Base-by-base conservation (phyloP, 1,140 invertebrate genomes). In the Maniola jurtina region DNA sequence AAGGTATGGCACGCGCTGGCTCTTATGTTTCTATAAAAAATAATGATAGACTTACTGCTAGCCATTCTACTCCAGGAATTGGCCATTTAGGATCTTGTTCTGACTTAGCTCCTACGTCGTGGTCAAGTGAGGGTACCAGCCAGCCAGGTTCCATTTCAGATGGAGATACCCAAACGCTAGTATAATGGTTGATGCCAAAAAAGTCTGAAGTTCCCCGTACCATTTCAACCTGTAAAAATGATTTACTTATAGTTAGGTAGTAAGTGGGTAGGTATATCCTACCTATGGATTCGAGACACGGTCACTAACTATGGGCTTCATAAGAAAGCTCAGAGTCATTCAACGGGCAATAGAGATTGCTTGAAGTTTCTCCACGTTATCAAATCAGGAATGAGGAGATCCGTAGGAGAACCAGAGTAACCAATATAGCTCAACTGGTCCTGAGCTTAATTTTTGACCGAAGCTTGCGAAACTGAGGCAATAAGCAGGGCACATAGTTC, bases 161-260 rank as follows among this genome's bases (percentile, higher is more conserved):
- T 2, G 76, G 62, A n/a, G 81, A 77, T 75, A 86, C 82, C 6
- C 91, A 64, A 52, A 79, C 90, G 2, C 91, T 90, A 2, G 93
- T 92, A 67, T 94, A 94, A 33, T 92, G 90, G 66, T 94, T 94
- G 3, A 95, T 74, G 8, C 93, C 93, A 64, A 94, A 93, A 84
- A 94, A 94, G 73, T 94, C 94, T 0, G 91, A 89, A 34, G 92
- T 92, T 16, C 94, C 94, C 66, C 91, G 91, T 35, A 81, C 8
- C 72, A 77, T 77, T 8, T 69, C 72, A n/a, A 81, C 64, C 79
- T 81, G 61, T 34, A 66, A 72, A 70, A 36, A 52, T 54, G 36
- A 48, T 36, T 7, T 38, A 38, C 25, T 25, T 25, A 25, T 4
- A 4, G 4, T 25, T 25, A 4, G 25, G 25, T 25, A 25, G 1